A percentile compares a stretch with the other conserved stretches of the same genome.
phyloP scores from a whole-genome alignment of 2,797 vertebrate species.

The Sebastiscus tertius region DNA sequence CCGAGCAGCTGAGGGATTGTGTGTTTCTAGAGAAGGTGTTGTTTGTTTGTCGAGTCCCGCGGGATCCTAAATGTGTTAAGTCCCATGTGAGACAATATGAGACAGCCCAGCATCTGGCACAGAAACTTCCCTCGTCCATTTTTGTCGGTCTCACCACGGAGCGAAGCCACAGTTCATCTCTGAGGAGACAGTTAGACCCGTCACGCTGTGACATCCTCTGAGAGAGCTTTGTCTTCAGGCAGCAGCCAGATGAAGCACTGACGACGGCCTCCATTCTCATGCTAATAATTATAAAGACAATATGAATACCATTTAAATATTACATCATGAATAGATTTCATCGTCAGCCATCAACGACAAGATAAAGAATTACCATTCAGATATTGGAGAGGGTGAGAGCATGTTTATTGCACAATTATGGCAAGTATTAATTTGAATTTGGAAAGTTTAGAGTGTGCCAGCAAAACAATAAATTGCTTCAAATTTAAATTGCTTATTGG shows the following conservation, averaged over 20 bases:
- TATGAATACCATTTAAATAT: conserved; percentile 1
- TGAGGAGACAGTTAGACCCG: conserved; percentile 13
- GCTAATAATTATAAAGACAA: conserved; percentile 9
- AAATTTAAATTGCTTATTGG: conserved; percentile 5
- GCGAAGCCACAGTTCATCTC: conserved; percentile 30
- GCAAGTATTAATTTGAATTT: conserved; percentile 18
- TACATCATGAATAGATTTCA: conserved; percentile 2
- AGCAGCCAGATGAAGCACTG: conserved; percentile 6
- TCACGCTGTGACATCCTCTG: conserved; percentile 17
- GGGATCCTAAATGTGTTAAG: conserved; percentile 57
- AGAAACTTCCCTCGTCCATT: conserved; percentile 28
- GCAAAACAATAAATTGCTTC: conserved; percentile 24
- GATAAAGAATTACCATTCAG: not conserved
- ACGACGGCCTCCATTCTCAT: conserved; percentile 11
- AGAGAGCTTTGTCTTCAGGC: conserved; percentile 13
- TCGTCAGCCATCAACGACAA: conserved; percentile 17
- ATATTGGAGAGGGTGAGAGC: not conserved
- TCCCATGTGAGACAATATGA: conserved; percentile 56
- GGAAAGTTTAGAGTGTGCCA: not conserved
- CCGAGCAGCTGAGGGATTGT: conserved; percentile 50
- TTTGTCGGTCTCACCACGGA: conserved; percentile 29
- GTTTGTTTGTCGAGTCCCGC: conserved; percentile 62
- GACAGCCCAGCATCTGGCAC: conserved; percentile 47
- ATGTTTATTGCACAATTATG: conserved; percentile 5
- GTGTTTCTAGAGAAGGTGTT: conserved; percentile 40